Conservation (phyloP, 2,113 vertebrate genomes). For the Ochotona curzoniae region DNA sequence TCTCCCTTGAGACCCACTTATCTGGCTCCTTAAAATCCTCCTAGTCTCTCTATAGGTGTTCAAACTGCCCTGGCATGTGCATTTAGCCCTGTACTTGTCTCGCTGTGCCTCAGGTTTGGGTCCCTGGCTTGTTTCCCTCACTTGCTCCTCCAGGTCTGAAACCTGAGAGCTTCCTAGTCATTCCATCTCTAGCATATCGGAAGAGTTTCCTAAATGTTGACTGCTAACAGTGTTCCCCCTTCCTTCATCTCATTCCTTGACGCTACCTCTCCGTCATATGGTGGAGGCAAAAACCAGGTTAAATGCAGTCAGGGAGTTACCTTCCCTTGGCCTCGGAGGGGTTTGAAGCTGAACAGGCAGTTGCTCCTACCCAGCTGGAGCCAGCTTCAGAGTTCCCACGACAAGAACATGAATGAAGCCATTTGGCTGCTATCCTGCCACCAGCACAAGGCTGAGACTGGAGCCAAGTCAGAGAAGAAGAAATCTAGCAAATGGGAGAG, state of each 20-base stretch:
- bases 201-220: background rate
- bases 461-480: background rate
- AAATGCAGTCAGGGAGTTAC: background rate
- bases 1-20: background rate
- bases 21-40: background rate
- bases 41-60: background rate
- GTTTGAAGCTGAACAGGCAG: background rate
- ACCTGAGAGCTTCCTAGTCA: background rate
- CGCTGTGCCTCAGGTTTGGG: background rate
- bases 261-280: background rate
- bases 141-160: background rate
- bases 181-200: constrained; percentile 1
- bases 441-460: background rate
- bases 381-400: background rate
- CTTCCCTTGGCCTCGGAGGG: background rate
- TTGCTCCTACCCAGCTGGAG: background rate
- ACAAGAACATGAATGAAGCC: background rate
- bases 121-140: background rate
- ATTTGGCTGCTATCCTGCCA: background rate
- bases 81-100: background rate
- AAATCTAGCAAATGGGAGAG: background rate
- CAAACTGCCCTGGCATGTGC: no score
- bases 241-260: background rate
- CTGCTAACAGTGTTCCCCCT: background rate
- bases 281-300: background rate